Conservation (phyloP, 1,140 invertebrate genomes). For the Mylabris phalerata region DNA sequence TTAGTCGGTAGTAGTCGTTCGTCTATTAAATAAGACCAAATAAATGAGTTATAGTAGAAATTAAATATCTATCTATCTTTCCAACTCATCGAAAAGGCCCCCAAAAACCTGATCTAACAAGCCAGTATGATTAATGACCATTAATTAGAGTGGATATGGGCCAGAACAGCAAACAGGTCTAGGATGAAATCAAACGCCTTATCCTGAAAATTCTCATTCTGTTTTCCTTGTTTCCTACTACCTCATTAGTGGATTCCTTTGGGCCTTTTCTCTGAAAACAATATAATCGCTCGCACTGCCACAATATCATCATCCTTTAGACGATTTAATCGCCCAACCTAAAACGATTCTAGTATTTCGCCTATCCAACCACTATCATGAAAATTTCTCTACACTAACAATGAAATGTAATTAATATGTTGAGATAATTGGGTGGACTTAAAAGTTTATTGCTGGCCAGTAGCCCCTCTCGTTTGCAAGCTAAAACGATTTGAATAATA, state of each 20-base stretch:
- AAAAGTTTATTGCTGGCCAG: constrained; percentile 11
- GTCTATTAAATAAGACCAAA: too few species aligned
- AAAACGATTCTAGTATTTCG: too few species aligned
- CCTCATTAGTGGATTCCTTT: constrained; percentile 12
- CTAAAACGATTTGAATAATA: too few species aligned
- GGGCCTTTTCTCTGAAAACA: neutral
- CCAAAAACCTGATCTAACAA: too few species aligned
- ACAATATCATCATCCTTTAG: neutral
- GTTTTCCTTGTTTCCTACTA: neutral
- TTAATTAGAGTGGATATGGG: neutral
- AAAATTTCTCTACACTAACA: too few species aligned
- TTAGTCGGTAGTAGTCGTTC: too few species aligned
- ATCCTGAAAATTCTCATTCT: neutral
- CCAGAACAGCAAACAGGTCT: constrained; percentile 4
- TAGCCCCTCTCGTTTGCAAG: neutral
- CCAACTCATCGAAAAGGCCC: too few species aligned
- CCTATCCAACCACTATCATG: too few species aligned
- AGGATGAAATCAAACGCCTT: constrained; percentile 2
- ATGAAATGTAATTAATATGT: constrained; percentile 9
- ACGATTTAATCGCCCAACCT: too few species aligned
- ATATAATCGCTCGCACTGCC: constrained; percentile 4
- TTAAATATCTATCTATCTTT: too few species aligned
- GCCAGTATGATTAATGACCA: too few species aligned
- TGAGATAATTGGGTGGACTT: constrained; percentile 9
- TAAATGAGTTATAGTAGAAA: too few species aligned